Base-by-base conservation (phyloP, 2,888 invertebrate species). In the Apocheima hispidaria region DNA sequence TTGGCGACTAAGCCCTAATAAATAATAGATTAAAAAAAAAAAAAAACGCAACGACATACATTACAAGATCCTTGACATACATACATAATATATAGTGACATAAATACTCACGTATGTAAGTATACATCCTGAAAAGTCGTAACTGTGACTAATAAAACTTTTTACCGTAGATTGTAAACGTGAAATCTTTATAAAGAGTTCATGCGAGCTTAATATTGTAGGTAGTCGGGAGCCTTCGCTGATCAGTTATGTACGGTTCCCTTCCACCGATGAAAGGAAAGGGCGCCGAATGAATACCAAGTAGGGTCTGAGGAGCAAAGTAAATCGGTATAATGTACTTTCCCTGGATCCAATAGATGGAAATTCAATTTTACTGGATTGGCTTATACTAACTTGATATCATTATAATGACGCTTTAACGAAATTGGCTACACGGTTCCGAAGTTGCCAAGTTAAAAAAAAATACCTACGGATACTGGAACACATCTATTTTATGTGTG, bases 261-360 rank as follows among this genome's bases (percentile, higher is more conserved):
- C 16, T 58, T 57, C 40, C 35, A 48, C 20, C 55, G 55, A 56
- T 56, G 61, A 56, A 46, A 61, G 51, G 55, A 23, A 28, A 55
- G 33, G 59, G 51, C 54, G 33, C 26, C 33, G 21, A 33, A 61
- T 61, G 61, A 56, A 61, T 61, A 52, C 61, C 35, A 61, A 61
- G 30, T 23, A 61, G 61, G 51, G 44, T 48, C 46, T 55, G 38
- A 60, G 28, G 46, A 56, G 28, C 43, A 53, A 53, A 60, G 46
- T 51, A 51, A 52, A 44, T 46, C 26, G 44, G 44, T 20, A 18
- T 50, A 56, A 61, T 56, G 52, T 50, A 50, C 50, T 50, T 54
- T 38, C 43, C 36, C 28, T 28, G 43, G 30, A 60, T 55, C 44
- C 40, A 55, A 60, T 51, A 51, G 30, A 38, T 38, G 20, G 38